Conservation (phyloP, 1,140 invertebrate genomes). For the Schlechtendalia chinensis region DNA sequence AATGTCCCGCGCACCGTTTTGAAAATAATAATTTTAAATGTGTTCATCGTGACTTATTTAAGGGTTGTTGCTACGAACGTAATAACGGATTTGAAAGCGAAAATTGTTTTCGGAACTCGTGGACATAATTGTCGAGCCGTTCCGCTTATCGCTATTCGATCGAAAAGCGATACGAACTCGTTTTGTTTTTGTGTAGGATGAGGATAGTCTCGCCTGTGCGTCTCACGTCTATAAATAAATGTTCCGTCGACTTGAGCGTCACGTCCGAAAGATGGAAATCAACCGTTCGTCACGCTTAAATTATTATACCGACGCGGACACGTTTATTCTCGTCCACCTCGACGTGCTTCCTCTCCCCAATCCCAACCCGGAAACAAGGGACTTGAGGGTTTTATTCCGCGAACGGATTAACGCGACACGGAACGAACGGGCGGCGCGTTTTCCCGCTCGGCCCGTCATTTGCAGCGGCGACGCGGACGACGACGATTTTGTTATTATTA, state of each 20-base stretch:
- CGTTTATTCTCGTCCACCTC: not conserved
- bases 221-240: too few species aligned
- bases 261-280: not conserved
- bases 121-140: too few species aligned
- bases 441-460: not conserved
- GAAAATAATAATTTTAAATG: too few species aligned
- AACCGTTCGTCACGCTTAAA: constrained; percentile 8
- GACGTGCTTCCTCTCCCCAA: not conserved
- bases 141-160: too few species aligned
- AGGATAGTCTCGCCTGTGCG: too few species aligned
- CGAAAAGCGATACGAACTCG: too few species aligned
- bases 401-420: not conserved
- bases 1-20: too few species aligned
- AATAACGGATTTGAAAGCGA: too few species aligned
- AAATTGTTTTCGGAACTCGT: too few species aligned
- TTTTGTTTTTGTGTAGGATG: too few species aligned
- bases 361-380: not conserved
- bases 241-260: not conserved
- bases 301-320: constrained; percentile 7
- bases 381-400: constrained; percentile 7
- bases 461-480: not conserved
- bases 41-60: too few species aligned
- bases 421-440: not conserved
- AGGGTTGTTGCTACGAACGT: too few species aligned
- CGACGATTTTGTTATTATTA: not conserved